Percentiles rank a stretch among this genome's conserved stretches.
phyloP scores from a whole-genome alignment of 2,888 invertebrate genomes.

The Diarsia mendica region DNA sequence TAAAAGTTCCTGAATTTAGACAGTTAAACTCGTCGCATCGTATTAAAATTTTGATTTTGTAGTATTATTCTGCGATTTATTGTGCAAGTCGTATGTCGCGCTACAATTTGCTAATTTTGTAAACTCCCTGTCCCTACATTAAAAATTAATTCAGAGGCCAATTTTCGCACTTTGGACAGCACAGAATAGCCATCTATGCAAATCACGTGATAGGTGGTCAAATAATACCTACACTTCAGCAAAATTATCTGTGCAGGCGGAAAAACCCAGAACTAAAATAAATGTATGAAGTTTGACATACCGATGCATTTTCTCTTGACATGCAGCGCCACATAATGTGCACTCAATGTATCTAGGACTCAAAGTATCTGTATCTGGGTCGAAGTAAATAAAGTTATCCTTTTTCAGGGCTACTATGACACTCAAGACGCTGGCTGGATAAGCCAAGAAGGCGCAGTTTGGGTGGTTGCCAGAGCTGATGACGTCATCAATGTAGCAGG shows the following conservation, averaged over 20 bases:
- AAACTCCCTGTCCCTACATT: slow-evolving; percentile 5
- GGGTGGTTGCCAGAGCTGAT: slow-evolving; percentile 97
- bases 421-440: slow-evolving; percentile 98
- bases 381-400: not conserved
- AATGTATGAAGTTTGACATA: not conserved
- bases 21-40: too few species aligned
- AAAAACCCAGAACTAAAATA: not conserved
- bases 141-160: not conserved
- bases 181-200: not conserved
- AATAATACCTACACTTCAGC: too few species aligned
- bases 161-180: not conserved
- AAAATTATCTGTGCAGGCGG: not conserved
- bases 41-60: too few species aligned
- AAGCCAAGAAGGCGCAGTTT: slow-evolving; percentile 95
- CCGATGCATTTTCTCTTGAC: not conserved
- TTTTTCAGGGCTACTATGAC: slow-evolving; percentile 95
- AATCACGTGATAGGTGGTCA: not conserved
- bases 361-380: too few species aligned
- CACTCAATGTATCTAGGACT: too few species aligned
- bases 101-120: slow-evolving; percentile 15
- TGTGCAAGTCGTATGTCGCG: not conserved
- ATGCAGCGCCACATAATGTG: not conserved
- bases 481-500: slow-evolving; percentile 99
- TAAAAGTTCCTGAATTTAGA: too few species aligned
- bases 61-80: not conserved